Conservation (phyloP, 2,888 invertebrate genomes). For the Amiota mariae region DNA sequence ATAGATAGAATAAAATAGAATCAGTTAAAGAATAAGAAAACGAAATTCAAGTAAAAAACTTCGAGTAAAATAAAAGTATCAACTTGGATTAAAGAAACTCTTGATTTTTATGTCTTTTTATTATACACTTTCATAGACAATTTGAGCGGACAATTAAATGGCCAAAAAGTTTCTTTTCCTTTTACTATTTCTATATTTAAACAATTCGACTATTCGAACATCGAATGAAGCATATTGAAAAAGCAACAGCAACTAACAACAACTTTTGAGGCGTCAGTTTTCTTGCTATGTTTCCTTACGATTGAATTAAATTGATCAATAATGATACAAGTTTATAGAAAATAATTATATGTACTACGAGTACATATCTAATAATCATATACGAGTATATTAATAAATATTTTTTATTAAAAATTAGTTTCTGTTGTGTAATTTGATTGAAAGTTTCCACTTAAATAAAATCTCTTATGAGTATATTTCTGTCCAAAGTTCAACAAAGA, state of each 20-base stretch:
- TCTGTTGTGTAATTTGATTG: no score
- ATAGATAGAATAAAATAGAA: background rate
- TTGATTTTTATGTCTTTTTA: conserved; percentile 3
- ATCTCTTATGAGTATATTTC: no score
- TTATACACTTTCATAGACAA: conserved; percentile 18
- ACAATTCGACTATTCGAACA: conserved; percentile 13
- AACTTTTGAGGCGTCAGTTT: conserved; percentile 20
- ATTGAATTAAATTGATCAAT: background rate
- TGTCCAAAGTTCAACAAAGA: no score
- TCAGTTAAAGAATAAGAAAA: background rate
- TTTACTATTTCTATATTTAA: conserved; percentile 13
- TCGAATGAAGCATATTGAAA: conserved; percentile 14
- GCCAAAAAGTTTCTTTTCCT: conserved; percentile 8
- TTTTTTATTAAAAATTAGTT: no score
- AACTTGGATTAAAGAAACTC: background rate
- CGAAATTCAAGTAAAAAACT: background rate
- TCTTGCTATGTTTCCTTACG: background rate
- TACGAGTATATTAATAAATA: no score
- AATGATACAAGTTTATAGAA: background rate
- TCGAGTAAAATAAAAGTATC: no score
- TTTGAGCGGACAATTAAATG: conserved; percentile 18
- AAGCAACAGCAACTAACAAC: background rate
- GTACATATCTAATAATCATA: background rate
- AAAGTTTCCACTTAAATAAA: no score
- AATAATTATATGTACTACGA: background rate